These are phyloP conservation scores for Trachelus troglodyta DNA, from an alignment of 2,888 invertebrate species.

Conservation along the genomic window DNA sequence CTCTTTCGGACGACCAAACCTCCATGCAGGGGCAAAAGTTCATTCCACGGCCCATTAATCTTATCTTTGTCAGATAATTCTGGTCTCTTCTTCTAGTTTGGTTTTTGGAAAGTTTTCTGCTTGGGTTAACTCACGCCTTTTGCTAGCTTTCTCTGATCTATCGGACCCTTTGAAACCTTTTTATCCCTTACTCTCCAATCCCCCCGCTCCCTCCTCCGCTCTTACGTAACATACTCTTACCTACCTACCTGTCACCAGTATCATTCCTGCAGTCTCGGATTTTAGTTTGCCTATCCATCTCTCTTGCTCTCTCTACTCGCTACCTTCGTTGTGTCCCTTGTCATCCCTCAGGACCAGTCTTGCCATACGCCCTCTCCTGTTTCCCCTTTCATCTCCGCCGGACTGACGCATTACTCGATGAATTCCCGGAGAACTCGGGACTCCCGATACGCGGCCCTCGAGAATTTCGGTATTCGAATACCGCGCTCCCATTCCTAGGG, in stretches of 20 bases:
- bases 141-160: too few relatives aligned
- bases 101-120: conserved; percentile 4
- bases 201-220: background rate
- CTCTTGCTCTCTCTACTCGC: background rate
- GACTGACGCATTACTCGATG: background rate
- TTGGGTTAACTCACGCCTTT: background rate
- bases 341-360: background rate
- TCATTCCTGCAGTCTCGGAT: background rate
- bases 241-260: background rate
- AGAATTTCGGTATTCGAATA: background rate
- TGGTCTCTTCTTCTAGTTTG: conserved; percentile 29
- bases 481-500: background rate
- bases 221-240: background rate
- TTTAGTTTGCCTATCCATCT: background rate
- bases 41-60: conserved; percentile 37
- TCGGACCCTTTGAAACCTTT: background rate
- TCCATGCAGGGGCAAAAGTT: conserved; percentile 19
- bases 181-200: background rate
- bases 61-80: conserved; percentile 32
- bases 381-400: background rate
- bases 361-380: background rate
- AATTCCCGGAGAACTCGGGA: background rate
- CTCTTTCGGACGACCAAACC: background rate
- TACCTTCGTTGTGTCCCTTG: background rate
- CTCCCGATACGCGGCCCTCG: background rate